Conservation (phyloP, 2,888 invertebrate species). For the Andrena flavipes region DNA sequence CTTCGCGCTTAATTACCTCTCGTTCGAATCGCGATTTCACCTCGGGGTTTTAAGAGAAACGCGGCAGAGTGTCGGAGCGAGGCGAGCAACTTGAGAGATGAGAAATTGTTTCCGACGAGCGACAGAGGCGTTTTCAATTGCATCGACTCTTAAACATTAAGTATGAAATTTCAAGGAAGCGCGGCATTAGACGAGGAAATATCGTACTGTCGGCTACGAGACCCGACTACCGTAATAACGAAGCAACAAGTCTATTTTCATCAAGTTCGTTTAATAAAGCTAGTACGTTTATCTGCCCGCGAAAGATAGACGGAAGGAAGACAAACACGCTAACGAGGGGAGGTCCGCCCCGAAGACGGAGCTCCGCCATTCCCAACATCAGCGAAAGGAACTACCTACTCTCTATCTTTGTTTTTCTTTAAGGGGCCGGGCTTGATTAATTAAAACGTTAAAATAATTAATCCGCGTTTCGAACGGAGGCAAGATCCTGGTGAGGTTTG, state of each 20-base stretch:
- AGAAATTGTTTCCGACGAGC: too few relatives aligned
- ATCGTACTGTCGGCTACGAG: not conserved
- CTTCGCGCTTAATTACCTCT: conserved; percentile 53
- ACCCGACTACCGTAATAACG: not conserved
- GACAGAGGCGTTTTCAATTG: too few relatives aligned
- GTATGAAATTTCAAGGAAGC: not conserved
- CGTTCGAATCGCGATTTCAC: conserved; percentile 25
- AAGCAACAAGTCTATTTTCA: conserved; percentile 40
- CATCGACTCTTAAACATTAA: too few relatives aligned
- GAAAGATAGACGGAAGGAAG: conserved; percentile 51
- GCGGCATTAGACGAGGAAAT: not conserved
- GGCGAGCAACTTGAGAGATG: too few relatives aligned
- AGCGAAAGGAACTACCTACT: not conserved
- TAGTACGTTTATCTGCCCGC: conserved; percentile 37
- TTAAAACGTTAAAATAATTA: conserved; percentile 66
- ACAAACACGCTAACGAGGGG: conserved; percentile 61
- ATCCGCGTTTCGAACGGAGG: conserved; percentile 27
- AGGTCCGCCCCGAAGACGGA: conserved; percentile 14
- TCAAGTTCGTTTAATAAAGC: conserved; percentile 48
- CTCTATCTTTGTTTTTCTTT: conserved; percentile 30
- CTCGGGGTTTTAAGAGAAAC: too few relatives aligned
- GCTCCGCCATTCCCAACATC: not conserved
- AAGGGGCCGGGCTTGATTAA: conserved; percentile 50
- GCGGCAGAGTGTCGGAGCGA: too few relatives aligned
- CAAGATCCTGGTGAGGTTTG: not conserved